Evolutionary conservation across 2,113 vertebrate species (phyloP), one percentile per base, ranked within the genome.

Genomic region (Campylomormyrus numenius): DNA sequence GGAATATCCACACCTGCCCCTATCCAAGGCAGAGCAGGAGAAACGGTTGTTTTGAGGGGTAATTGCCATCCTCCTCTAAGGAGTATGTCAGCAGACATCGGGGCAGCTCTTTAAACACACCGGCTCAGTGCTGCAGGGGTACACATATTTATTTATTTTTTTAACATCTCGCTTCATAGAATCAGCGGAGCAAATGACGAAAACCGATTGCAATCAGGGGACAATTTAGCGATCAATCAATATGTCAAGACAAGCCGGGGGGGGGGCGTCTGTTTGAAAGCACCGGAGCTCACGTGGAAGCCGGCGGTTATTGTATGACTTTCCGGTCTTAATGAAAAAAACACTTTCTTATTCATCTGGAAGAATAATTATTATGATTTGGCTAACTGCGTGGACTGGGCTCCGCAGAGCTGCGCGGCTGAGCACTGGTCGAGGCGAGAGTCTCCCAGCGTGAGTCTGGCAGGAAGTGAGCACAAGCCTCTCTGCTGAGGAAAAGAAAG

Each of bases 191-290:
- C 17, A 48, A 89, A 80, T 48, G 15, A 74, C 70, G 88, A 89
- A 89, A 52, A 89, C 66, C n/a, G 62, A 89, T 80, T 80, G 24
- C 88, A 77, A 89, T 89, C 62, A 52, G 74, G 24, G 70, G 48
- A 83, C 45, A 50, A 89, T 89, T 80, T 80, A 89, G 88, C 9
- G 48, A 89, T 89, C 88, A 84, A 89, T 89, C 88, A 89, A 39
- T 83, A 49, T 56, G 46, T 89, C 88, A 77, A 17, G 85, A 53
- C 48, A 27, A 39, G n/a, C 62, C 13, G 53, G 66, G 27, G 62
- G 62, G 5, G 0, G 45, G 89, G 58, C 8, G 52, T 88, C 56
- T 70, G 13, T 74, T 80, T 11, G 48, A 50, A 74, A 24, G 35
- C 42, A 9, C 89, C 13, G 19, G 6, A 50, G 53, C 58, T 87